Conservation (phyloP, 1,140 invertebrate species). For the Epicauta chinensis region DNA sequence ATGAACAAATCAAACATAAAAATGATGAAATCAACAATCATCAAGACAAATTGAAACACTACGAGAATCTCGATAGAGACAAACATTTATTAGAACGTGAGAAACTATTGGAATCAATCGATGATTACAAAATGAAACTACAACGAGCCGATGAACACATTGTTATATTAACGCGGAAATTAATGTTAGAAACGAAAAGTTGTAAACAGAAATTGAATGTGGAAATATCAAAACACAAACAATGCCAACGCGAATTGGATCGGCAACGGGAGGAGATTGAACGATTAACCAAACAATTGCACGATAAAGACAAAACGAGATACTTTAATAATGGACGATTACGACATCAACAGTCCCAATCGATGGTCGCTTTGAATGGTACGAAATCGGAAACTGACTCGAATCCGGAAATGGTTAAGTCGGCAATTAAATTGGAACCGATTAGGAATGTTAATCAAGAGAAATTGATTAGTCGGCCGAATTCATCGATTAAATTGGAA, state of each 20-base stretch:
- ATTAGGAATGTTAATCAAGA: neutral
- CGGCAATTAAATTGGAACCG: neutral
- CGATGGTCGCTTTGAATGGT: neutral
- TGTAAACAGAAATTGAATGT: conserved; percentile 59
- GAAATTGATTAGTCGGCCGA: neutral
- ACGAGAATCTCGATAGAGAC: conserved; percentile 51
- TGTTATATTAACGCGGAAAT: conserved; percentile 57
- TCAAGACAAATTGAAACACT: conserved; percentile 61
- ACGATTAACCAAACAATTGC: conserved; percentile 46
- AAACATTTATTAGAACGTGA: conserved; percentile 65
- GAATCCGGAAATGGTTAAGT: neutral
- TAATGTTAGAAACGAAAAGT: conserved; percentile 64
- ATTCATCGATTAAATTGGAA: neutral
- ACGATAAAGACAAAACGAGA: conserved; percentile 29
- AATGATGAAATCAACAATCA: conserved; percentile 57
- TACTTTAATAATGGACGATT: neutral
- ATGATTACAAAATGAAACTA: conserved; percentile 55
- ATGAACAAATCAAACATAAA: conserved; percentile 57
- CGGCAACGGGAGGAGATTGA: conserved; percentile 55
- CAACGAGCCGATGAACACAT: conserved; percentile 63
- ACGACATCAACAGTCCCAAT: neutral
- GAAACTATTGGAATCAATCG: conserved; percentile 58
- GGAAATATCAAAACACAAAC: conserved; percentile 63
- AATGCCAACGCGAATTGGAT: conserved; percentile 59
- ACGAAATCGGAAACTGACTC: neutral